These are phyloP conservation scores for Agonopterix alstromeriana DNA, from an alignment of 2,888 invertebrate species.

Conservation along the genomic window DNA sequence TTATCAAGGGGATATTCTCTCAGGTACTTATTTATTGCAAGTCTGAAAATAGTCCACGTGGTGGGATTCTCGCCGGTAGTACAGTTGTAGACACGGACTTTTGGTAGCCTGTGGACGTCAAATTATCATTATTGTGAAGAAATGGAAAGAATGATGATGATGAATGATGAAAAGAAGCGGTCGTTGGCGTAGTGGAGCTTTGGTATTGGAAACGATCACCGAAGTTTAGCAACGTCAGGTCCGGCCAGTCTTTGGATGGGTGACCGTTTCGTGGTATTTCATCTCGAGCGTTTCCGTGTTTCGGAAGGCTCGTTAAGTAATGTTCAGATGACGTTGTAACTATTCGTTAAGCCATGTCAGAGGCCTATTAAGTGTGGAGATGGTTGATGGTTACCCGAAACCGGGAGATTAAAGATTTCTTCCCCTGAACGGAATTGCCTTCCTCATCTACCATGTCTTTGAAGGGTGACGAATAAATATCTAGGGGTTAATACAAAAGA, in stretches of 20 bases:
- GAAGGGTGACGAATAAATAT: not conserved
- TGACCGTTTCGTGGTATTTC: too few species aligned
- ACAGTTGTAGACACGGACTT: conserved; percentile 4
- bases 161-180: too few species aligned
- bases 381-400: not conserved
- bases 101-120: not conserved
- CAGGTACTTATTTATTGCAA: not conserved
- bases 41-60: not conserved
- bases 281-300: too few species aligned
- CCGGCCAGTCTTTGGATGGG: too few species aligned
- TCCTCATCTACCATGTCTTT: not conserved
- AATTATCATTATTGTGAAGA: not conserved
- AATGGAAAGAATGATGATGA: not conserved
- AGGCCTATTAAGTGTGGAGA: too few species aligned
- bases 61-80: not conserved
- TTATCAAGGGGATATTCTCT: not conserved
- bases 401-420: not conserved
- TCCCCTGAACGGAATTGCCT: too few species aligned
- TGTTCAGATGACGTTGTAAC: too few species aligned
- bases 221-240: too few species aligned
- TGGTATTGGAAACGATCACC: too few species aligned
- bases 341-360: too few species aligned
- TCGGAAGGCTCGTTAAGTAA: too few species aligned
- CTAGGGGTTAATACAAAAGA: not conserved
- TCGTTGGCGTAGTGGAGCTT: too few species aligned